Percentiles rank a stretch among this genome's conserved stretches.
Conservation (phyloP, 2,113 vertebrate species). For the Athene cunicularia region DNA sequence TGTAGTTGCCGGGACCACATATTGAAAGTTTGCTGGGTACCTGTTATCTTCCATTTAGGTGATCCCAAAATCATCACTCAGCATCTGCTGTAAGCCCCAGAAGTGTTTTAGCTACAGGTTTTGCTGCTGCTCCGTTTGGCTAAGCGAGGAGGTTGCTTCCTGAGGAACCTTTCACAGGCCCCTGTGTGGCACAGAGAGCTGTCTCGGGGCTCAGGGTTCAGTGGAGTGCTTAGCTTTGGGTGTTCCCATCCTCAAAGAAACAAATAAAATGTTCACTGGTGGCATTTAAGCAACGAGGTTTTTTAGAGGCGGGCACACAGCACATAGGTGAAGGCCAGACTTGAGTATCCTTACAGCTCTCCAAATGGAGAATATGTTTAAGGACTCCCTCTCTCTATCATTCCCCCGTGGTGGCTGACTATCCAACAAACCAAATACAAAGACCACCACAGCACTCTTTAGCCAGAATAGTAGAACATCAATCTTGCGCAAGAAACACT, state of each 20-base stretch:
- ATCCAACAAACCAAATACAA: neutral
- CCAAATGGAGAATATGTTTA: neutral
- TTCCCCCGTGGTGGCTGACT: accelerated
- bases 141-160: neutral
- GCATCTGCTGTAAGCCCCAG: neutral
- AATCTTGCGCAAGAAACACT: neutral
- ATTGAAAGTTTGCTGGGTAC: neutral
- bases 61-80: neutral
- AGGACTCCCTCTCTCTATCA: neutral
- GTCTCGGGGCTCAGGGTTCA: neutral
- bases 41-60: neutral
- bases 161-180: neutral
- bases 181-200: accelerated
- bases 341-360: neutral
- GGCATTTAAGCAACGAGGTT: neutral
- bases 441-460: neutral
- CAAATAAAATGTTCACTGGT: neutral
- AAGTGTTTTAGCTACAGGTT: neutral
- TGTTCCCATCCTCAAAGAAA: neutral
- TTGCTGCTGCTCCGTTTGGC: neutral
- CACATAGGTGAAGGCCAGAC: neutral
- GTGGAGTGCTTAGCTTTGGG: neutral
- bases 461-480: neutral
- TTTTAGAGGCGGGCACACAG: neutral
- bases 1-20: neutral